Base-by-base conservation (phyloP, 2,113 vertebrate species). In the Plestiodon gilberti region DNA sequence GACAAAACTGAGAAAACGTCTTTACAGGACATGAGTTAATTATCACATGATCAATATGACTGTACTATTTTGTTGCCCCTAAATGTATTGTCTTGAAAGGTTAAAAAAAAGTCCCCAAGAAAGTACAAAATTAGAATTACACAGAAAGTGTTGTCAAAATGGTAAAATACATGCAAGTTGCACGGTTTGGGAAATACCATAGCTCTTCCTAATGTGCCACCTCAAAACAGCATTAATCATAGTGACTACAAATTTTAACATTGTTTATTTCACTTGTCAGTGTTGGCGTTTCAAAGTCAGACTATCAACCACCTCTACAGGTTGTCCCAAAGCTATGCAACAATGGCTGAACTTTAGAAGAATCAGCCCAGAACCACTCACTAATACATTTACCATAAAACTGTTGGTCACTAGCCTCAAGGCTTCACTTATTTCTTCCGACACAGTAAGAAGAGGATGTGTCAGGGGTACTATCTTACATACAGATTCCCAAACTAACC, bases 61-160 rank as follows among this genome's bases (percentile, higher is more conserved):
- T 92, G 83, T 85, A 92, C 90, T 87, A 92, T 90, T 92, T 92
- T 92, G 83, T 81, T 38, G 70, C 30, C 30, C 84, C 81, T 18
- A 87, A 89, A 91, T 90, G 70, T 89, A 90, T 89, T 93, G 80
- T 71, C 23, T 85, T 59, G 25, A 78, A 90, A 92, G 89, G 40
- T 70, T 90, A 75, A 79, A 86, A 57, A 77, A 85, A 82, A 86
- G 87, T 71, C 67, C 30, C 73, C 91, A 73, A 88, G 81, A 86
- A 90, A 86, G 89, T 73, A 78, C 25, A 55, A 82, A 69, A 90
- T 73, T 76, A 83, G 4, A 25, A 87, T 6, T 70, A 73, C 88
- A 93, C 84, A 30, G n/a, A 86, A 75, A 57, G 89, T 35, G 91
- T 61, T 38, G 62, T 89, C 89, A 57, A 91, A 93, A 90, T 17